These are phyloP conservation scores for Platycercus adscitus DNA, from an alignment of 2,113 vertebrate species.

Conservation along the genomic window DNA sequence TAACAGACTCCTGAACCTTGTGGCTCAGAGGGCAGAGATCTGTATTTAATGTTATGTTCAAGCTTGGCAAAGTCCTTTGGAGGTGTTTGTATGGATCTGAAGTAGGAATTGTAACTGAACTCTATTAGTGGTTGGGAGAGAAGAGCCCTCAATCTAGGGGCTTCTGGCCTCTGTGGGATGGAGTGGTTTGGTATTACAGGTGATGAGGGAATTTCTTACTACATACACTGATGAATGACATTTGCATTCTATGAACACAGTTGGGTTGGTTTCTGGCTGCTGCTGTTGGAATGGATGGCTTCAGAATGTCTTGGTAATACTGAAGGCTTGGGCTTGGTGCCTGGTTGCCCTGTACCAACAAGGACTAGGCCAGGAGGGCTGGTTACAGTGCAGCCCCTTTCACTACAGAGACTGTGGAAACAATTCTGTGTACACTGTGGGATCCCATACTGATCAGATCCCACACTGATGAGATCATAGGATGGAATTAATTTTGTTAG, in stretches of 20 bases:
- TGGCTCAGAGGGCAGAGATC: neutral
- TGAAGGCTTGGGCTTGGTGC: neutral
- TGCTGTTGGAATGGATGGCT: slow-evolving; percentile 66
- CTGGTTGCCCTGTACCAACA: fast-evolving
- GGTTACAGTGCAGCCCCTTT: neutral
- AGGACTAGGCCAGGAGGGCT: neutral
- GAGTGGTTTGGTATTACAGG: neutral
- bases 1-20: neutral
- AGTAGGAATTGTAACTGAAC: neutral
- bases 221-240: neutral
- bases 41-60: neutral
- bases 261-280: slow-evolving; percentile 54
- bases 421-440: fast-evolving
- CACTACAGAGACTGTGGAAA: neutral
- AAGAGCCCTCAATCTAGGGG: neutral
- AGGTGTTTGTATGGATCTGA: slow-evolving; percentile 2
- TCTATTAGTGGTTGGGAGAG: neutral
- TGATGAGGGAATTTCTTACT: neutral
- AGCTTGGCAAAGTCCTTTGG: neutral
- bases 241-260: neutral
- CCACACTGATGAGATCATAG: neutral
- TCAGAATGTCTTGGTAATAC: neutral
- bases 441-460: neutral
- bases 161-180: neutral
- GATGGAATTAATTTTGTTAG: neutral